Percentiles rank a stretch among this genome's conserved stretches.
phyloP scores from a whole-genome alignment of 1,140 invertebrate species.

The Eufriesea mexicana region DNA sequence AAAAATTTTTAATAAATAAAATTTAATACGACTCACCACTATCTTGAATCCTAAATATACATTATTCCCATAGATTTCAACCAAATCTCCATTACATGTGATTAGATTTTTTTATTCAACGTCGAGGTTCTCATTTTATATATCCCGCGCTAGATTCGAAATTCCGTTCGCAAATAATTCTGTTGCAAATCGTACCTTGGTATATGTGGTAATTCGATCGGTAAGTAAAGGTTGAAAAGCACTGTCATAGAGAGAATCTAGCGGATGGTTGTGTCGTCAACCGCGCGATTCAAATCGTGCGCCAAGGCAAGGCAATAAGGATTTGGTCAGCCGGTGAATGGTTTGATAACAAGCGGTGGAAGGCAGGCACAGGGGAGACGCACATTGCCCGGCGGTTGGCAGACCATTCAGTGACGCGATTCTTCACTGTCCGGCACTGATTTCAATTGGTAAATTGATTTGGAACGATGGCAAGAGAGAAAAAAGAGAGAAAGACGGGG shows the following conservation, averaged over 20 bases:
- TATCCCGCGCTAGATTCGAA: slow-evolving; percentile 3
- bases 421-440: slow-evolving; percentile 74
- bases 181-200: not conserved
- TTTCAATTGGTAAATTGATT: slow-evolving; percentile 83
- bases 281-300: slow-evolving; percentile 54
- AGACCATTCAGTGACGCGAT: slow-evolving; percentile 73
- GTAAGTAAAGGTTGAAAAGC: slow-evolving; percentile 34
- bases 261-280: slow-evolving; percentile 13
- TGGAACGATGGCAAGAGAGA: slow-evolving; percentile 57
- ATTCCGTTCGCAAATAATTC: not conserved
- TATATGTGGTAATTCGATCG: slow-evolving; percentile 33
- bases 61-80: not conserved
- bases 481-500: slow-evolving; percentile 43
- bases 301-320: slow-evolving; percentile 50
- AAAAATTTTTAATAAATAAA: not conserved
- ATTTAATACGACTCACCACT: not conserved
- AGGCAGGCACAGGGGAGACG: slow-evolving; percentile 44
- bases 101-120: not conserved
- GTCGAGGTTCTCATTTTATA: not conserved
- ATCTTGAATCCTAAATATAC: not conserved
- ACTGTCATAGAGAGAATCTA: slow-evolving; percentile 46
- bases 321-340: slow-evolving; percentile 68
- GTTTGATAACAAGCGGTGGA: slow-evolving; percentile 70
- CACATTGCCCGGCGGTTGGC: slow-evolving; percentile 68
- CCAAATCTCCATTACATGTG: too few species aligned